Percentiles rank a stretch among this genome's conserved stretches.
phyloP scores from a whole-genome alignment of 2,797 vertebrate genomes.

The Percopsis omiscomaycus region DNA sequence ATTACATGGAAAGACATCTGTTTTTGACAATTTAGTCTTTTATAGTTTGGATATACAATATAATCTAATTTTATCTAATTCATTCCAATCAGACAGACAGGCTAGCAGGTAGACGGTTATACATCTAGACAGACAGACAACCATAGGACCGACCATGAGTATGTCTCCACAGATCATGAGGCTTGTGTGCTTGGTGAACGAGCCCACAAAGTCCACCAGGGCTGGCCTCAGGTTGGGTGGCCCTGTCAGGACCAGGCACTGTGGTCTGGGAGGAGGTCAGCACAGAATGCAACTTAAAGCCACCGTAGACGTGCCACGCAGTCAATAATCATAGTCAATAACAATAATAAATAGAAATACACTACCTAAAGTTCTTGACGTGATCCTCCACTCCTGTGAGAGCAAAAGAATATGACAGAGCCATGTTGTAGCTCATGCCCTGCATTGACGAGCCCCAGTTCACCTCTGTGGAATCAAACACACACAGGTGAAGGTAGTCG shows the following conservation, averaged over 20 bases:
- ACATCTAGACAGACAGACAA: no score
- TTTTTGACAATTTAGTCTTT: no score
- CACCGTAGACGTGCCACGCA: not conserved
- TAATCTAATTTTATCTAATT: no score
- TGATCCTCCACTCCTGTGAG: conserved; percentile 75
- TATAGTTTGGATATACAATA: no score
- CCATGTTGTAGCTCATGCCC: conserved; percentile 77
- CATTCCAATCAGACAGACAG: no score
- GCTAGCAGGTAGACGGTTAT: no score
- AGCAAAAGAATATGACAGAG: conserved; percentile 73
- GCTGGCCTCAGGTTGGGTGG: conserved; percentile 74
- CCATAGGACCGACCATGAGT: conserved; percentile 60
- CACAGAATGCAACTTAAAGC: not conserved
- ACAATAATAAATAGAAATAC: not conserved
- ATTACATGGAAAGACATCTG: no score
- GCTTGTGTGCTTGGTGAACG: conserved; percentile 79
- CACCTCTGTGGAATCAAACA: conserved; percentile 58
- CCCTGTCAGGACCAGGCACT: conserved; percentile 79
- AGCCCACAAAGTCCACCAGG: conserved; percentile 78
- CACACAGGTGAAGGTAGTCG: not conserved
- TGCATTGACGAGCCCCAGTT: conserved; percentile 81
- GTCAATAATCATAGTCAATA: not conserved
- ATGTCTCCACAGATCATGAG: conserved; percentile 82
- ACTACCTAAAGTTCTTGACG: conserved; percentile 79
- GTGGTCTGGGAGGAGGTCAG: conserved; percentile 65